Evolutionary conservation across 2,888 invertebrate species (phyloP).

Genomic region (Eledona agricola): DNA sequence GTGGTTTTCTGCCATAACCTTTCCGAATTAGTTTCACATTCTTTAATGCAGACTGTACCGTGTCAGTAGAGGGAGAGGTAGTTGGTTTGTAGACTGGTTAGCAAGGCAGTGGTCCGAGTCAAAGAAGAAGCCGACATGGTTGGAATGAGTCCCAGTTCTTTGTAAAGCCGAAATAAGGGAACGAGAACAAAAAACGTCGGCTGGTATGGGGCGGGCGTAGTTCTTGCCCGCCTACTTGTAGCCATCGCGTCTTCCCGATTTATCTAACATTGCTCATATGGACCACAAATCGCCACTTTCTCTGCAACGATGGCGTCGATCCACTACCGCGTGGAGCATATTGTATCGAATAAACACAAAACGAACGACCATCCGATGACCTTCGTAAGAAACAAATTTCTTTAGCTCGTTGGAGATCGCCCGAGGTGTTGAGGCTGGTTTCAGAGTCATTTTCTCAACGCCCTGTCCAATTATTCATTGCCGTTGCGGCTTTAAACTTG

Average conservation of each 20-base stretch:
- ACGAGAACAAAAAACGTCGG: conserved; percentile 54
- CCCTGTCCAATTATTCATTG: conserved; percentile 56
- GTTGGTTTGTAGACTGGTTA: conserved; percentile 10
- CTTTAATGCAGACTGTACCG: conserved; percentile 11
- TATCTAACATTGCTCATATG: conserved; percentile 26
- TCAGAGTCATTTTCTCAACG: conserved; percentile 54
- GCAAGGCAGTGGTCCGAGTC: conserved; percentile 32
- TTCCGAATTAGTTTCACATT: conserved; percentile 9
- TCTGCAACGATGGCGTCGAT: conserved; percentile 5
- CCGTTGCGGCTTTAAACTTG: conserved; percentile 48
- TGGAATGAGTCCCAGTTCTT: conserved; percentile 53
- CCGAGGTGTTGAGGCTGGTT: conserved; percentile 52
- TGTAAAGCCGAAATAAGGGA: conserved; percentile 58
- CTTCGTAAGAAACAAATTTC: conserved; percentile 52
- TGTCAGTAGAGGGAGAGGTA: conserved; percentile 10
- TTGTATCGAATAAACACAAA: conserved; percentile 31
- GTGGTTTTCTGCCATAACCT: conserved; percentile 3
- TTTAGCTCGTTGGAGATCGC: conserved; percentile 51
- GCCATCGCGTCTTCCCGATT: conserved; percentile 35
- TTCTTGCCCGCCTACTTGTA: conserved; percentile 53
- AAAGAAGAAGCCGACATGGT: conserved; percentile 56
- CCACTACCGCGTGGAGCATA: conserved; percentile 25
- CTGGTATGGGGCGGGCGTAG: conserved; percentile 53
- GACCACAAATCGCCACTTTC: conserved; percentile 20
- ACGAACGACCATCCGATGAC: conserved; percentile 46